Conservation (phyloP, 2,113 vertebrate genomes). For the Baryphthengus martii region DNA sequence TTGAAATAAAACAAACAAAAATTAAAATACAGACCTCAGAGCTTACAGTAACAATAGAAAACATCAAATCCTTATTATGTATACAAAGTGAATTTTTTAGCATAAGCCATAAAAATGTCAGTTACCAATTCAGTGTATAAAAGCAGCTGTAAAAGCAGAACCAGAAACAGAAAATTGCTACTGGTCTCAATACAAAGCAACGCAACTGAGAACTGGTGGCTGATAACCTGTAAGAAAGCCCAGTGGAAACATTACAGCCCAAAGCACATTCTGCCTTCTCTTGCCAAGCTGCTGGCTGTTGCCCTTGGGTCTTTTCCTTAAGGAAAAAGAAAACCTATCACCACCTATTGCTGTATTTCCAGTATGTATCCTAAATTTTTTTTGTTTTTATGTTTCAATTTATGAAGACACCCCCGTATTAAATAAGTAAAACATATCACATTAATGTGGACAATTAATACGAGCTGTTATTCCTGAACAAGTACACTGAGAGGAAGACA, state of each 20-base stretch:
- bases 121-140: neutral
- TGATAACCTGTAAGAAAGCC: neutral
- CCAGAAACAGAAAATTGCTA: neutral
- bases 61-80: neutral
- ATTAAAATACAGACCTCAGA: neutral
- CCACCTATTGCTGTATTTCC: neutral
- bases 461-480: neutral
- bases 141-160: neutral
- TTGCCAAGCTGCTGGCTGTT: neutral
- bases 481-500: neutral
- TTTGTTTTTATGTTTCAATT: neutral
- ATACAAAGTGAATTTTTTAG: neutral
- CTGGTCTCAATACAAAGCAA: neutral
- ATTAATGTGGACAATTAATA: neutral
- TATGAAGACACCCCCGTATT: neutral
- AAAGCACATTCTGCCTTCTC: neutral
- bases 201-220: neutral
- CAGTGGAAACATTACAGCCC: neutral
- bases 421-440: neutral
- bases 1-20: neutral
- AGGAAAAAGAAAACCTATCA: neutral
- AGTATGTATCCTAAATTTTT: neutral
- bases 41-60: neutral
- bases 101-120: neutral
- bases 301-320: neutral